A percentile compares a stretch with the other conserved stretches of the same genome.
phyloP scores from a whole-genome alignment of 2,888 invertebrate genomes.

The Lampropteryx suffumata region DNA sequence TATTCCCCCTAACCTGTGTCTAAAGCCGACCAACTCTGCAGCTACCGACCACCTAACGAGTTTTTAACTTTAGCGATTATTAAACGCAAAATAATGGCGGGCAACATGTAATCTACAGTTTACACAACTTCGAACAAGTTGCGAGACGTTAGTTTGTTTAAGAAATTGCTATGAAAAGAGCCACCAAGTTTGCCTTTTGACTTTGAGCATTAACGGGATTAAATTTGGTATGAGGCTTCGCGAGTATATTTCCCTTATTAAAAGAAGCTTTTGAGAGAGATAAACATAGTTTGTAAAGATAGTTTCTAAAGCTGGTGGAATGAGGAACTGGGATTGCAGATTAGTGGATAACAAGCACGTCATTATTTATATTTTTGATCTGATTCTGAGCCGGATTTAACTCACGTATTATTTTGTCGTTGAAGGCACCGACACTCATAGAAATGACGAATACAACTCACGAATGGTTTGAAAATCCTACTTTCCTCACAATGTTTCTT shows the following conservation, averaged over 20 bases:
- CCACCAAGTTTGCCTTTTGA: slow-evolving; percentile 21
- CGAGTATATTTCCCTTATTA: slow-evolving; percentile 22
- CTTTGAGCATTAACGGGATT: slow-evolving; percentile 27
- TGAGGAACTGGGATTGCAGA: slow-evolving; percentile 14
- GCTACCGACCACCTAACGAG: slow-evolving; percentile 47
- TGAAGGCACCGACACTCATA: no score
- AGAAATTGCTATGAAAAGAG: slow-evolving; percentile 31
- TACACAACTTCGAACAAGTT: slow-evolving; percentile 28
- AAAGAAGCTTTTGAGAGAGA: slow-evolving; percentile 16
- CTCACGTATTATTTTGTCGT: no score
- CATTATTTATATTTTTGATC: no score
- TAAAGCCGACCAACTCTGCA: slow-evolving; percentile 19
- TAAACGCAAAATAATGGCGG: slow-evolving; percentile 44
- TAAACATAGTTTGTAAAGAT: slow-evolving; percentile 15
- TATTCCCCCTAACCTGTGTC: slow-evolving; percentile 11
- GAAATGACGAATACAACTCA: no score
- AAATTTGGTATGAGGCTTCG: slow-evolving; percentile 19
- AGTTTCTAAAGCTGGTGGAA: slow-evolving; percentile 7
- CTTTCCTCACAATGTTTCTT: no score
- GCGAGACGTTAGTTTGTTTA: slow-evolving; percentile 29
- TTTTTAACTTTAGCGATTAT: slow-evolving; percentile 62
- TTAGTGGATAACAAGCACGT: no score
- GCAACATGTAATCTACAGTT: slow-evolving; percentile 35
- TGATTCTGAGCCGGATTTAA: no score
- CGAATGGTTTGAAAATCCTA: no score